These are phyloP conservation scores for Meda fulgida DNA, from an alignment of 2,797 vertebrate species.

Conservation along the genomic window DNA sequence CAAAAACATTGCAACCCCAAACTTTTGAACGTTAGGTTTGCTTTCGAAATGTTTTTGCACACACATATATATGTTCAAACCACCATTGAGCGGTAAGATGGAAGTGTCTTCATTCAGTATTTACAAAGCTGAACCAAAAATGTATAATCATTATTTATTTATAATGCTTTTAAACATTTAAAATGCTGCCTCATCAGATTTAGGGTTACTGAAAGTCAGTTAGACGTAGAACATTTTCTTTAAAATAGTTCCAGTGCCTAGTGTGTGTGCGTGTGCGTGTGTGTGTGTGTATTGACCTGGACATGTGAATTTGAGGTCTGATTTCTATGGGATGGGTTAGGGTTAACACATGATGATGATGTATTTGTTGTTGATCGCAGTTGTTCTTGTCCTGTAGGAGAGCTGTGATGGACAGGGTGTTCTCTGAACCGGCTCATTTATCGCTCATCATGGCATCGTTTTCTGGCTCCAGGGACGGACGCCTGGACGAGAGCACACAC, in stretches of 20 bases:
- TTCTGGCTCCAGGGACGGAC: conserved; percentile 28
- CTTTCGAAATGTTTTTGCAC: not conserved
- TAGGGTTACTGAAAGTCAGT: not conserved
- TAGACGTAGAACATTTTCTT: not conserved
- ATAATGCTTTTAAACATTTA: not conserved
- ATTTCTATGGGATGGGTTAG: not conserved
- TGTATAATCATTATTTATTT: not conserved
- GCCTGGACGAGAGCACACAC: not conserved
- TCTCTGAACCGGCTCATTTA: conserved; percentile 59
- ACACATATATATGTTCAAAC: not conserved
- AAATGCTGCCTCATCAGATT: not conserved
- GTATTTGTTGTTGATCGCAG: conserved; percentile 40
- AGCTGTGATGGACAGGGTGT: conserved; percentile 76
- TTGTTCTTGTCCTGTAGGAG: conserved; percentile 68
- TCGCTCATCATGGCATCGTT: conserved; percentile 16
- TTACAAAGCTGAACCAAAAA: conserved; percentile 1
- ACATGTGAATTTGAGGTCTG: no score
- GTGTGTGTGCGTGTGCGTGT: no score
- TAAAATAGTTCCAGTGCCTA: not conserved
- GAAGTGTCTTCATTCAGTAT: conserved; percentile 6
- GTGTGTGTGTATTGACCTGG: no score
- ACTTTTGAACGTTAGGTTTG: not conserved
- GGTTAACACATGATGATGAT: not conserved
- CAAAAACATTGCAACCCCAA: not conserved
- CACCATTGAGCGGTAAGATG: not conserved